Evolutionary conservation across 2,797 vertebrate genomes (phyloP).

Genomic region (Sphenodon punctatus): DNA sequence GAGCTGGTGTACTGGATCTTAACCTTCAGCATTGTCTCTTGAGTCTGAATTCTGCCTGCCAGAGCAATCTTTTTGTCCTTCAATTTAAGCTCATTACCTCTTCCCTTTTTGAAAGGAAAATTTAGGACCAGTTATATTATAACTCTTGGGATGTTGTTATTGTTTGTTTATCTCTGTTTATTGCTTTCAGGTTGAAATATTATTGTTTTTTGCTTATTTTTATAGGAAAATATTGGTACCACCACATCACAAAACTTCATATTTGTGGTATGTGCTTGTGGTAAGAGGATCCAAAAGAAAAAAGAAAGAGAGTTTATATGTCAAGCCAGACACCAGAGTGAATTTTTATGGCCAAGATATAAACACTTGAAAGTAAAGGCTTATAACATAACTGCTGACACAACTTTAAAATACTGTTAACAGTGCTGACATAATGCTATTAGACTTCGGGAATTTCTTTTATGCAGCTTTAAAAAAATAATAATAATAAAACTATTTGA

Average conservation of each 20-base stretch:
- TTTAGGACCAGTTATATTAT: neutral
- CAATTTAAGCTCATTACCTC: too few species aligned
- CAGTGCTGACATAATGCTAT: neutral
- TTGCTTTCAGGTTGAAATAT: neutral
- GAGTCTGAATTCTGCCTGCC: too few species aligned
- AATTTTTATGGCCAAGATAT: slow-evolving; percentile 28
- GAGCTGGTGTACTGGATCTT: too few species aligned
- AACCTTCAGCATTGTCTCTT: too few species aligned
- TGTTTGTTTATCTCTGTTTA: neutral
- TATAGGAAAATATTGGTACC: neutral
- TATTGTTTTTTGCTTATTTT: neutral
- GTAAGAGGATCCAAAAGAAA: neutral
- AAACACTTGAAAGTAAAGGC: slow-evolving; percentile 35
- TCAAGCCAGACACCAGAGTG: neutral
- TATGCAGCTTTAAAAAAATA: neutral
- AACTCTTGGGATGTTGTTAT: neutral
- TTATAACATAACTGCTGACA: slow-evolving; percentile 31
- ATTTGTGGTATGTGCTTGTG: neutral
- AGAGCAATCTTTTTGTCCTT: too few species aligned
- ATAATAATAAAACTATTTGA: neutral
- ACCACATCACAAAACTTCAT: neutral
- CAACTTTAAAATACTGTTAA: slow-evolving; percentile 25
- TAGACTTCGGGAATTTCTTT: slow-evolving; percentile 1
- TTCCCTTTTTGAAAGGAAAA: too few species aligned
- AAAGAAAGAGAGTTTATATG: slow-evolving; percentile 6